Evolutionary conservation across 2,113 vertebrate genomes (phyloP), one percentile per base, ranked within the genome.

Genomic region (Mionectes macconnelli): DNA sequence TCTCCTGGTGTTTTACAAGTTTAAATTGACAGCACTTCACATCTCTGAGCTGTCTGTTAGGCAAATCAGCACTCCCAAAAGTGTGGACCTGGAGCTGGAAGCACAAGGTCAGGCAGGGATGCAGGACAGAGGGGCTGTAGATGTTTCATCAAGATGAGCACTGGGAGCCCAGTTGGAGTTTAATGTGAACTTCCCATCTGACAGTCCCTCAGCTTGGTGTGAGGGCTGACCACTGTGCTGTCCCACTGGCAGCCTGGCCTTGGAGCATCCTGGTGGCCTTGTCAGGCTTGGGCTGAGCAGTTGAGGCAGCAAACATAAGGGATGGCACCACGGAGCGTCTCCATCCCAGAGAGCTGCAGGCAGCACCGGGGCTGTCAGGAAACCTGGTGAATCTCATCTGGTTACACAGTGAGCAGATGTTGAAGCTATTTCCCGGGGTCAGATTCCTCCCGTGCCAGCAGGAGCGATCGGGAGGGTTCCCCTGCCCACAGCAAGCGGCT

Each of bases 181-280:
- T n/a, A 22, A 18, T 3, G 22, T 11, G 22, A 53, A 4, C 28
- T 80, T 49, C 6, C 4, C 21, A 5, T 50, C 2, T 33, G 25
- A 5, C 50, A 17, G 33, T 42, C 57, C 27, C 0, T 67, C 53
- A 40, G n/a, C 25, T 3, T 44, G 4, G 13, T 5, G 27, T 6
- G 13, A 11, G 74, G 10, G 17, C 44, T 11, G 9, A 24, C 6
- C 3, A 0, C 3, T 3, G 22, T 9, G 60, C 74, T 42, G 68
- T 50, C 80, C 20, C 4, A 4, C 4, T 20, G 84, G 45, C 77
- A 44, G 24, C 2, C 25, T 22, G 73, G 59, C 66, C 23, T 40
- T 35, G 35, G 40, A 6, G 8, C 37, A 12, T 23, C 35, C 72
- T 0, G 0, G 2, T 4, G 42, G 70, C 70, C 3, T 9, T 4